Evolutionary conservation across 2,797 vertebrate species (phyloP).

Genomic region (Lepilemur septentrionalis): DNA sequence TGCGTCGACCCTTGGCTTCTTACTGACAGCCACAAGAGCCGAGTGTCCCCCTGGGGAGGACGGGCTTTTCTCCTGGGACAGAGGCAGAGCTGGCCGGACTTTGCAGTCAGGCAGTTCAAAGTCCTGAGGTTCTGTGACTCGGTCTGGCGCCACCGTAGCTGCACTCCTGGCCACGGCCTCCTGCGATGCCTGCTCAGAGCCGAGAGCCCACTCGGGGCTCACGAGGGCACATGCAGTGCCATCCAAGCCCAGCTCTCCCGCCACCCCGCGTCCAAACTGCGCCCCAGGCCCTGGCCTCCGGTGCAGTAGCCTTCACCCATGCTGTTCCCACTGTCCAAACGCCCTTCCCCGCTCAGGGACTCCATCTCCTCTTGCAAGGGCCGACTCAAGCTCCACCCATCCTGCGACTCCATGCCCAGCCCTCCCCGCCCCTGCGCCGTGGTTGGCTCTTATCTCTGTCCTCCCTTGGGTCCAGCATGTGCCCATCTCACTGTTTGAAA

Average conservation of each 20-base stretch:
- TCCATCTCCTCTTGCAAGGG: neutral
- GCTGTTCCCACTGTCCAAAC: neutral
- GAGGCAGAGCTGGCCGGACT: neutral
- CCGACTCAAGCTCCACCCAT: neutral
- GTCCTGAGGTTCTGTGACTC: neutral
- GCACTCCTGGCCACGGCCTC: neutral
- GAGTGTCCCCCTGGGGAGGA: neutral
- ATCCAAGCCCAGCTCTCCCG: too few relatives aligned
- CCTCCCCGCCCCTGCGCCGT: neutral
- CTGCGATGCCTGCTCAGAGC: neutral
- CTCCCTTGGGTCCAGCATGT: accelerated
- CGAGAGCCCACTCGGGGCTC: neutral
- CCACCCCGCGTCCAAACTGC: neutral
- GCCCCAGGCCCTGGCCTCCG: neutral
- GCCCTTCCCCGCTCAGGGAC: neutral
- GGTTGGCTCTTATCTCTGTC: neutral
- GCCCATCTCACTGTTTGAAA: accelerated
- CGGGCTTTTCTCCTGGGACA: neutral
- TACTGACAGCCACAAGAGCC: neutral
- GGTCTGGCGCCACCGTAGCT: neutral
- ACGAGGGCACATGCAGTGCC: accelerated
- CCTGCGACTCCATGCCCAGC: neutral
- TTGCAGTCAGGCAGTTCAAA: neutral
- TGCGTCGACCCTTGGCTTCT: neutral
- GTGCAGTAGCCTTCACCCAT: neutral